Conservation (phyloP, 2,888 invertebrate genomes). For the Idaea straminata region DNA sequence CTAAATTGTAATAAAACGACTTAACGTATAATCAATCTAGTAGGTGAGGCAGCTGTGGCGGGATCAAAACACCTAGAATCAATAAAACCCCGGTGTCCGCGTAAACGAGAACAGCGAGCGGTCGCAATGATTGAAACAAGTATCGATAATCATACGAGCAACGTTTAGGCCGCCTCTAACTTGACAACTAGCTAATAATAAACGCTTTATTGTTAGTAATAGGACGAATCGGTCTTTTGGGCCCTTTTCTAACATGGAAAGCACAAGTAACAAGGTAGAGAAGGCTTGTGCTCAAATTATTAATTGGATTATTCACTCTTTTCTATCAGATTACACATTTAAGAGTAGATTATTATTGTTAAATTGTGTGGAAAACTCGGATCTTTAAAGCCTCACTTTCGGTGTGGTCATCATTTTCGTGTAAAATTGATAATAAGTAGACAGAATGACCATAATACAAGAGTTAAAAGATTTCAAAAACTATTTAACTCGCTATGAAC, state of each 20-base stretch:
- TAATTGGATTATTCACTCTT: slow-evolving; percentile 18
- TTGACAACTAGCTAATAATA: slow-evolving; percentile 31
- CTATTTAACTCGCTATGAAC: slow-evolving; percentile 52
- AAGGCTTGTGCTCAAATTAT: slow-evolving; percentile 8
- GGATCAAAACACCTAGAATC: slow-evolving; percentile 70
- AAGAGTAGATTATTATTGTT: not conserved
- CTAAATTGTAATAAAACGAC: slow-evolving; percentile 78
- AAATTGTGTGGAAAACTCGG: not conserved
- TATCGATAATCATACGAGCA: slow-evolving; percentile 11
- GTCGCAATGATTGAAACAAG: not conserved
- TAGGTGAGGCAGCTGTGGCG: slow-evolving; percentile 59
- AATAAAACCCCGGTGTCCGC: slow-evolving; percentile 74
- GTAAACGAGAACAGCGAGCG: slow-evolving; percentile 27
- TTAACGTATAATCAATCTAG: slow-evolving; percentile 68
- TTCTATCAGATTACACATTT: slow-evolving; percentile 44
- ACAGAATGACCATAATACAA: slow-evolving; percentile 50
- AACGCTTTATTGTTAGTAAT: slow-evolving; percentile 56
- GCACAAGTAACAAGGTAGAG: slow-evolving; percentile 27
- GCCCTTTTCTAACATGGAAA: slow-evolving; percentile 44
- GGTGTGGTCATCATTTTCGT: slow-evolving; percentile 28
- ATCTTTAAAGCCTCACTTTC: slow-evolving; percentile 34
- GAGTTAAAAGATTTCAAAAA: slow-evolving; percentile 63
- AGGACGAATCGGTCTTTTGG: slow-evolving; percentile 67
- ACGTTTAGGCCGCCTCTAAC: slow-evolving; percentile 69
- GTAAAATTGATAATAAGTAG: slow-evolving; percentile 45